Evolutionary conservation across 2,797 vertebrate genomes (phyloP).

Genomic region (Pitangus sulphuratus): DNA sequence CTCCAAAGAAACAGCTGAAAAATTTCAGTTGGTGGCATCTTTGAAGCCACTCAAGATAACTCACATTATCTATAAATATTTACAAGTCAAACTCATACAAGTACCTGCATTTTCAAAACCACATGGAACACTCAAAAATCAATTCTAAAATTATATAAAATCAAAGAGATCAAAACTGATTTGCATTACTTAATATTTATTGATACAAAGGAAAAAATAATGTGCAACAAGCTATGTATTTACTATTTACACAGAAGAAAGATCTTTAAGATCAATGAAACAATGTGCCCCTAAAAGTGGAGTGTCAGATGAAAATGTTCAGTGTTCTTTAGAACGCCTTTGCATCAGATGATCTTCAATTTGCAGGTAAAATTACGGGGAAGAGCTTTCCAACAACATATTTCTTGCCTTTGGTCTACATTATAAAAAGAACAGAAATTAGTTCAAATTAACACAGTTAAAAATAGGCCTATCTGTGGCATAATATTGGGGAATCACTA

Average conservation of each 20-base stretch:
- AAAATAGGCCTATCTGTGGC: neutral
- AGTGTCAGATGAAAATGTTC: neutral
- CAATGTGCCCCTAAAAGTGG: neutral
- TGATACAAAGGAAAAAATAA: neutral
- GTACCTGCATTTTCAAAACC: neutral
- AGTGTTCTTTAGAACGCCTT: neutral
- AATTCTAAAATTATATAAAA: neutral
- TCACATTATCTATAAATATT: neutral
- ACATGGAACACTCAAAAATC: neutral
- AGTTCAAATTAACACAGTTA: neutral
- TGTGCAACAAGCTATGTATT: neutral
- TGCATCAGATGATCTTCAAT: neutral
- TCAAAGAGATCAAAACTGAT: neutral
- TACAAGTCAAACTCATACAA: neutral
- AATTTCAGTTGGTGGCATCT: neutral
- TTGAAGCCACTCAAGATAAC: neutral
- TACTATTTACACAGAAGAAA: slow-evolving; percentile 4
- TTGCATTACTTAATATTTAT: slow-evolving; percentile 33
- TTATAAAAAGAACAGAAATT: neutral
- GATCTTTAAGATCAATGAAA: neutral
- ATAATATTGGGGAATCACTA: neutral
- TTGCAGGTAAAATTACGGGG: neutral
- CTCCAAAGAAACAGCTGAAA: neutral
- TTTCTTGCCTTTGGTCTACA: neutral
- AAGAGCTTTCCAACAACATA: neutral